Percentiles rank a stretch among this genome's conserved stretches.
Evolutionary conservation across 30 jellyfish, hydroid and myxozoan genomes (phyloP).

Genomic region (Pelagia noctiluca): DNA sequence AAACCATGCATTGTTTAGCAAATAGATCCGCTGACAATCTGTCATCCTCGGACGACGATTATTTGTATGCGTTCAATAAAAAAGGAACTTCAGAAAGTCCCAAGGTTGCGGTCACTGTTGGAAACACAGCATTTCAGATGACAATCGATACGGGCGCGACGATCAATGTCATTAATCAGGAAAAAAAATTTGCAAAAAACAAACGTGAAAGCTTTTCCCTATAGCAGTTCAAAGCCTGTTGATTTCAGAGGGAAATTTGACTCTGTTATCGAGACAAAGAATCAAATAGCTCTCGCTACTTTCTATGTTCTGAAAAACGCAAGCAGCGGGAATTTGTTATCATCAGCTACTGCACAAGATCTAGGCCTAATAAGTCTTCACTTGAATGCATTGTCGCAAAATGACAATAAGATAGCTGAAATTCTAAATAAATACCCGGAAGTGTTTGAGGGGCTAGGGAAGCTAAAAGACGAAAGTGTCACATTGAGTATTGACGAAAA

Average conservation of each 20-base stretch:
- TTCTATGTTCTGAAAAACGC: slow-evolving; percentile 27
- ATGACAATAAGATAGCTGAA: background rate
- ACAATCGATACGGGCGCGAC: slow-evolving; percentile 52
- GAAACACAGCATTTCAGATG: slow-evolving; percentile 1
- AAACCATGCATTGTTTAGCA: background rate
- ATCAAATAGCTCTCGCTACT: slow-evolving; percentile 20
- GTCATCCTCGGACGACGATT: slow-evolving; percentile 29
- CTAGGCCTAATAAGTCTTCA: slow-evolving; percentile 37
- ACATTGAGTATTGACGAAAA: slow-evolving; percentile 27
- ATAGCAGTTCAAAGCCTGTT: slow-evolving; percentile 18
- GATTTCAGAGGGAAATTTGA: slow-evolving; percentile 24
- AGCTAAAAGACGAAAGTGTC: slow-evolving; percentile 6
- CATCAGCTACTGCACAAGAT: slow-evolving; percentile 30
- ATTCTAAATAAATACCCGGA: slow-evolving; percentile 19
- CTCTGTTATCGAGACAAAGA: slow-evolving; percentile 20
- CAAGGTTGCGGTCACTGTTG: slow-evolving; percentile 27
- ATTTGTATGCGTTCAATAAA: slow-evolving; percentile 24
- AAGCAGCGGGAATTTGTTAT: slow-evolving; percentile 32
- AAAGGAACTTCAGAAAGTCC: slow-evolving; percentile 4
- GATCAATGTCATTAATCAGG: slow-evolving; percentile 35
- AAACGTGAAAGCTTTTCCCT: slow-evolving; percentile 21
- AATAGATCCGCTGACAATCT: slow-evolving; percentile 1
- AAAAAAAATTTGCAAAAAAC: slow-evolving; percentile 23
- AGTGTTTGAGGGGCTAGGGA: slow-evolving; percentile 41
- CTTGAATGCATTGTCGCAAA: slow-evolving; percentile 12